Conservation (phyloP, 37 sponge, comb jelly and placozoan genomes). For the Haliclona indistincta region DNA sequence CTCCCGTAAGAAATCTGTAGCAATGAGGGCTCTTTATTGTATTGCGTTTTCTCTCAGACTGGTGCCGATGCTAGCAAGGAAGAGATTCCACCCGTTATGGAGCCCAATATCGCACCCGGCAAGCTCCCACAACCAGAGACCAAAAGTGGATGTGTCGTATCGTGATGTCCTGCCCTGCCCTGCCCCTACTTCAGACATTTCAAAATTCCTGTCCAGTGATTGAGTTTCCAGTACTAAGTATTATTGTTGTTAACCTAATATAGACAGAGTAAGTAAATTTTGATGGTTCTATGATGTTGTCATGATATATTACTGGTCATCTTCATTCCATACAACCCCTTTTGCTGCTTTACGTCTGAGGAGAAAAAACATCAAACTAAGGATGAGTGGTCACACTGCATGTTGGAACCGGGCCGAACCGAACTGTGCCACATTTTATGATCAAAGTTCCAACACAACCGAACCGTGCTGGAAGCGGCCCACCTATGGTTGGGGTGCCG, state of each 20-base stretch:
- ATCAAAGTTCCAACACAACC: too few species aligned
- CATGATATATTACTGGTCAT: not conserved
- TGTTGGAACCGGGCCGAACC: too few species aligned
- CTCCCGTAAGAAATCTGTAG: too few species aligned
- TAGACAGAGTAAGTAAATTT: not conserved
- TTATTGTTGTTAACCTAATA: not conserved
- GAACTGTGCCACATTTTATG: too few species aligned
- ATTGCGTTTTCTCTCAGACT: slow-evolving; percentile 5
- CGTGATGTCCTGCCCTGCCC: slow-evolving; percentile 3
- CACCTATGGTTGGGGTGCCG: too few species aligned
- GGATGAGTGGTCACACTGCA: not conserved
- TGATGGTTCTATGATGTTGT: not conserved
- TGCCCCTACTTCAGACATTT: not conserved
- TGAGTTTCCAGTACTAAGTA: not conserved
- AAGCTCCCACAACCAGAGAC: slow-evolving; percentile 74
- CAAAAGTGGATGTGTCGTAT: slow-evolving; percentile 77
- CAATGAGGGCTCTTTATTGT: not conserved
- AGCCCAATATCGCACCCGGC: slow-evolving; percentile 88
- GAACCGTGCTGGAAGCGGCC: too few species aligned
- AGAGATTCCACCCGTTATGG: slow-evolving; percentile 87
- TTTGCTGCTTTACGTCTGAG: slow-evolving; percentile 52
- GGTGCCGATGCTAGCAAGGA: slow-evolving; percentile 63
- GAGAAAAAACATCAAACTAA: not conserved
- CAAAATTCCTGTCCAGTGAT: not conserved
- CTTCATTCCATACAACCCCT: slow-evolving; percentile 52